A percentile compares a stretch with the other conserved stretches of the same genome.
phyloP scores from a whole-genome alignment of 2,888 invertebrate species.

The Eurytoma californica region DNA sequence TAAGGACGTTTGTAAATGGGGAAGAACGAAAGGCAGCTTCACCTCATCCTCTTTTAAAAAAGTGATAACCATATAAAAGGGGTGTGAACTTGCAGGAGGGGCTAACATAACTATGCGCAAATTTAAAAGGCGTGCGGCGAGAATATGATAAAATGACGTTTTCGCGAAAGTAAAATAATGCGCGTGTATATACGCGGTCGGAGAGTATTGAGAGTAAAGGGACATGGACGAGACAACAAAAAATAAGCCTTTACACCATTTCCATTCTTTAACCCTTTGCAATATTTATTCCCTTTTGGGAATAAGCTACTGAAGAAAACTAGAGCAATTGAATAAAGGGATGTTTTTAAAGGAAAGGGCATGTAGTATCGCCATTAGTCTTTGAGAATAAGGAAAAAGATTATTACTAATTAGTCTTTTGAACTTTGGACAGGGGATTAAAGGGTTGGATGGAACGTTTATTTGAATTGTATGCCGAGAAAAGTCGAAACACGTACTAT shows the following conservation, averaged over 20 bases:
- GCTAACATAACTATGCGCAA: slow-evolving; percentile 42
- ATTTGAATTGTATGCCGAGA: slow-evolving; percentile 25
- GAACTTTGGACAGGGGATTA: slow-evolving; percentile 32
- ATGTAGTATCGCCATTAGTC: slow-evolving; percentile 19
- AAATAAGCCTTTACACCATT: background rate
- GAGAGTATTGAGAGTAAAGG: background rate
- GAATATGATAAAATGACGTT: background rate
- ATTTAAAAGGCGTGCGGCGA: slow-evolving; percentile 46
- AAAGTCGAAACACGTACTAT: slow-evolving; percentile 47
- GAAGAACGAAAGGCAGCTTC: background rate
- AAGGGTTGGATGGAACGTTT: slow-evolving; percentile 14
- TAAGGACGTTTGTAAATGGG: slow-evolving; percentile 36
- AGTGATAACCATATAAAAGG: too few relatives aligned
- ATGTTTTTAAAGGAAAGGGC: slow-evolving; percentile 5
- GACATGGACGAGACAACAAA: background rate
- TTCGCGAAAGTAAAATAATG: slow-evolving; percentile 33
- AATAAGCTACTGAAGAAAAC: too few relatives aligned
- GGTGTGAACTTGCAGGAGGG: background rate
- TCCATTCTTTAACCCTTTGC: too few relatives aligned
- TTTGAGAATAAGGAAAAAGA: slow-evolving; percentile 37
- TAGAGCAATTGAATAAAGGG: slow-evolving; percentile 1
- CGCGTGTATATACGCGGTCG: slow-evolving; percentile 8
- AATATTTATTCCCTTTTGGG: too few relatives aligned
- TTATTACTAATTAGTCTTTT: slow-evolving; percentile 49
- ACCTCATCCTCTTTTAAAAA: too few relatives aligned